Evolutionary conservation across 2,797 vertebrate species (phyloP).

Genomic region (Poeciliopsis infans): DNA sequence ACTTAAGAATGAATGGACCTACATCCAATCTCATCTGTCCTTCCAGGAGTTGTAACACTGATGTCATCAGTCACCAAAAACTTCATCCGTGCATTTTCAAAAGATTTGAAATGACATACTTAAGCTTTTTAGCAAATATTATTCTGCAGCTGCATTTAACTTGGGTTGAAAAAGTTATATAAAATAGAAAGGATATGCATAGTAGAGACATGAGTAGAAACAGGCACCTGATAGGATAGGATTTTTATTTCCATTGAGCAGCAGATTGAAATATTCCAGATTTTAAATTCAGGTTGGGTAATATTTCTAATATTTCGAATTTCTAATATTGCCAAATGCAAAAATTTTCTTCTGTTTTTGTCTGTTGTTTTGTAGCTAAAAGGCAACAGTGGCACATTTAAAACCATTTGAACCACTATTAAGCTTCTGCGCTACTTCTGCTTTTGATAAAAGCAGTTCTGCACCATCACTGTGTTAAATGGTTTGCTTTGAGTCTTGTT

Average conservation of each 20-base stretch:
- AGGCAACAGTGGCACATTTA: conserved; percentile 1
- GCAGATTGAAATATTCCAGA: background rate
- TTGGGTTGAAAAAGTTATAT: conserved; percentile 14
- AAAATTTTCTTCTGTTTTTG: background rate
- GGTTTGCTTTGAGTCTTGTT: conserved; percentile 38
- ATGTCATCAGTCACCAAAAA: conserved; percentile 21
- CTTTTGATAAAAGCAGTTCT: conserved; percentile 19
- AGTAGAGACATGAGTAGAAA: background rate
- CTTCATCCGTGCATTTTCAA: conserved; percentile 33
- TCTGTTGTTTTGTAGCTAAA: background rate
- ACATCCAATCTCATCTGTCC: conserved; percentile 20
- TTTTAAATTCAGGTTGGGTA: background rate
- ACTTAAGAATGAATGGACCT: conserved; percentile 9
- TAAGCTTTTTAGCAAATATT: conserved; percentile 21
- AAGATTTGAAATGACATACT: conserved; percentile 31
- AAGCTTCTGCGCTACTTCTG: conserved; percentile 17
- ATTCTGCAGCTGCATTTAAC: conserved; percentile 35
- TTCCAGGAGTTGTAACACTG: conserved; percentile 29
- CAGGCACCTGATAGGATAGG: conserved; percentile 26
- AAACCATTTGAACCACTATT: conserved; percentile 6
- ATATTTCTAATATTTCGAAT: background rate
- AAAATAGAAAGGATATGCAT: conserved; percentile 2
- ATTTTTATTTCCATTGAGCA: background rate
- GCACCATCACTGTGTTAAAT: conserved; percentile 1
- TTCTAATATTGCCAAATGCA: background rate